Evolutionary conservation across 2,797 vertebrate genomes (phyloP), one percentile per base, ranked within the genome.

Genomic region (Aplochiton taeniatus): DNA sequence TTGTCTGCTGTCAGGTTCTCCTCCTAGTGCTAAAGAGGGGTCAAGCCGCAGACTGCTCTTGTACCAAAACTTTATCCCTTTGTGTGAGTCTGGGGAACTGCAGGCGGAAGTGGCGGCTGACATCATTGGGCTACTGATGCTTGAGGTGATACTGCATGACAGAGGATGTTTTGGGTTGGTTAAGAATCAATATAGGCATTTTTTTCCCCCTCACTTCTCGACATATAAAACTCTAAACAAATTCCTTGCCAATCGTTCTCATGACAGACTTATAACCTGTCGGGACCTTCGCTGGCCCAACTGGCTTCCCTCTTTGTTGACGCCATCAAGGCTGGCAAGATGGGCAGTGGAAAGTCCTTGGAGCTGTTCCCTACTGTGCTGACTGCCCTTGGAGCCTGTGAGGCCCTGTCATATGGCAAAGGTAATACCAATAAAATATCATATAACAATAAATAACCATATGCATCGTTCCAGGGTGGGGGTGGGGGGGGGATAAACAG

Each of bases 81-180:
- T 98, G 6, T 95, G 96, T 85, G 96, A 98, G 71, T 99, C 97
- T 0, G 95, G 97, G 31, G 95, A 99, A 62, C 87, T 99, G 58
- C 94, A 94, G 70, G 75, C 91, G 66, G 90, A 95, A 70, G 92
- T 95, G 58, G 95, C 91, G 2, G 91, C 95, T 61, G 96, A 98
- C 78, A 94, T 98, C 60, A 92, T 95, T 59, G 95, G 96, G 54
- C 78, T 98, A 58, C 90, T 99, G 48, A 99, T 99, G 98, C 84
- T 98, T 63, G 96, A 99, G 95, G 98, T 98, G 83, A 82, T 55
- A 67, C 55, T 14, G 56, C 11, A 8, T 42, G 14, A 52, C 49
- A 4, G 17, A 47, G 2, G 48, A 1, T 57, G 20, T 16, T n/a
- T 47, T 49, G 51, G 14, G 19, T 6, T 2, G 11, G 17, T 8